Base-by-base conservation (phyloP, 1,140 invertebrate species). In the Anthonomus grandis region DNA sequence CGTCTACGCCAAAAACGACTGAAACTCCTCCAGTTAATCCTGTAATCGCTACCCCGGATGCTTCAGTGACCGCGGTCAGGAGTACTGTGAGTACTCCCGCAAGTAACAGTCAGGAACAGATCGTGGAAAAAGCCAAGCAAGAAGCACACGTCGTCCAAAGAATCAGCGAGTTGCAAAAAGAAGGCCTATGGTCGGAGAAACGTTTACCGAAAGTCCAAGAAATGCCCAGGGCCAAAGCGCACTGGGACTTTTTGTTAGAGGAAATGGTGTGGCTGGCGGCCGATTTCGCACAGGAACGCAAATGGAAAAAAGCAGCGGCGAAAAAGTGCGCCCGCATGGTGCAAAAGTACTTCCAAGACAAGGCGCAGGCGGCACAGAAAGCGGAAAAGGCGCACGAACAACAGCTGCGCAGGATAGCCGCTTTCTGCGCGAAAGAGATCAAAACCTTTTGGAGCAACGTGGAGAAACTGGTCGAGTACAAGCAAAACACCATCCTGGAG, bases 231-330 rank as follows among this genome's bases (percentile, higher is more conserved):
- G 79, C 84, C 13, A 98, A 98, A 79, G 87, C 89, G n/a, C 96
- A 99, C 73, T 98, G 95, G 95, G 97, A 99, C 74, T 99, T 96
- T 75, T 79, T 99, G 42, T 74, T 99, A 8, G 97, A 99, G 74
- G 97, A 99, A 77, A 97, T 98, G 92, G 87, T 89, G 18, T 99
- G 97, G 97, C 78, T 99, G 46, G 91, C 95, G 27, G 89, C 92
- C 15, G 96, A 99, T 77, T 98, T 99, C 81, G 90, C 90, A 23
- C 91, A 97, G 73, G 96, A 99, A 76, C 79, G 95, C 42, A 98
- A 97, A 73, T 97, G 93, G 93, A 99, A 98, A 70, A 95, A 95
- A 75, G 87, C 89, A 41, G 89, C 90, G 6, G 93, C 95, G 0
- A 95, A 92, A 75, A 97, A 97, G 75, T 90, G 89, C 71, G 87